A percentile compares a stretch with the other conserved stretches of the same genome.
Conservation (phyloP, 2,113 vertebrate genomes). For the Crypturellus undulatus region DNA sequence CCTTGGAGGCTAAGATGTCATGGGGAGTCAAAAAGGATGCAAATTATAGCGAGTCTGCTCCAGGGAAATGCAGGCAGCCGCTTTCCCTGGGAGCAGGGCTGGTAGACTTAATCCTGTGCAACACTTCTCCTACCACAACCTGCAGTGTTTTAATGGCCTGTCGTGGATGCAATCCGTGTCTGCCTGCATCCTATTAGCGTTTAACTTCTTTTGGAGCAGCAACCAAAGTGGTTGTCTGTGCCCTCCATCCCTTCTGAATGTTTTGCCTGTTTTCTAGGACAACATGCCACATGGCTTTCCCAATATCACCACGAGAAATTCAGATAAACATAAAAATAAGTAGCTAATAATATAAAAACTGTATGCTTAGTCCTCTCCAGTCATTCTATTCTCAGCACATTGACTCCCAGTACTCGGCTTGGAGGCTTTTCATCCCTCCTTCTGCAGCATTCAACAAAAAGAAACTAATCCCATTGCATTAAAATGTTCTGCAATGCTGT, state of each 20-base stretch:
- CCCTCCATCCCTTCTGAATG: not conserved
- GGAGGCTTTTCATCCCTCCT: not conserved
- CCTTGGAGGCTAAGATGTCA: not conserved
- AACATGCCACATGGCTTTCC: not conserved
- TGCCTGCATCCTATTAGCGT: not conserved
- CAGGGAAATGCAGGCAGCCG: not conserved
- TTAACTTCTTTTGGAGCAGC: not conserved
- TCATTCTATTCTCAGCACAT: not conserved
- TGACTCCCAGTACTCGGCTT: not conserved
- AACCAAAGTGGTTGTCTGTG: not conserved
- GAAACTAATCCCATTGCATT: not conserved
- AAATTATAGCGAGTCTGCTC: conserved; percentile 7
- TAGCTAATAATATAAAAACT: not conserved
- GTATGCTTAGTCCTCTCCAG: not conserved
- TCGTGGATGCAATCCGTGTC: not conserved
- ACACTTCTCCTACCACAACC: not conserved
- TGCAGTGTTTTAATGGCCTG: not conserved
- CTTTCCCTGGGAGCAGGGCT: not conserved
- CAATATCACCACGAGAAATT: not conserved
- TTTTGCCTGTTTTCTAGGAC: not conserved
- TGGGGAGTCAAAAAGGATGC: not conserved
- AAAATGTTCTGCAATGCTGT: not conserved
- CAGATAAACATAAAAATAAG: not conserved
- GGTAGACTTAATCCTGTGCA: not conserved
- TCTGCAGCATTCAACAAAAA: fast-evolving